These are phyloP conservation scores for Caracal caracal DNA, from an alignment of 2,113 vertebrate genomes.

Conservation along the genomic window DNA sequence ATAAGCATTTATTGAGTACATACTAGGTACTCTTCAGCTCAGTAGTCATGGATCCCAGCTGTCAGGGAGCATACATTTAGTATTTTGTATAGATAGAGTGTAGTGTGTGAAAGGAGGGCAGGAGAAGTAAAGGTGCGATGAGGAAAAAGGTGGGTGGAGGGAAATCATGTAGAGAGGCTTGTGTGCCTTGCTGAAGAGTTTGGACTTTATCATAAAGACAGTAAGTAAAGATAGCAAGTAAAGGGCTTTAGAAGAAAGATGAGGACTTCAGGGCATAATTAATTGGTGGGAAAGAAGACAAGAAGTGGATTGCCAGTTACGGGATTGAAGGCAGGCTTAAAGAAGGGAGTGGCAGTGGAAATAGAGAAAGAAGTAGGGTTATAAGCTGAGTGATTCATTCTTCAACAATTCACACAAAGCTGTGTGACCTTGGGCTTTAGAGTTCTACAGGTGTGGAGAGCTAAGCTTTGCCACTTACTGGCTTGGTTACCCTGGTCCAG, in stretches of 20 bases:
- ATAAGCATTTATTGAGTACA: neutral
- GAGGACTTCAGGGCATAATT: too few species aligned
- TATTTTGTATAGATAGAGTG: neutral
- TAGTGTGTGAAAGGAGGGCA: neutral
- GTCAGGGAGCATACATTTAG: neutral
- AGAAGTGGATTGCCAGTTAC: neutral
- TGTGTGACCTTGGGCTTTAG: neutral
- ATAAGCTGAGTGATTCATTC: neutral
- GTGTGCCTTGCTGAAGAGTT: neutral
- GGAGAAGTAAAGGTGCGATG: neutral
- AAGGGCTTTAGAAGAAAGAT: neutral
- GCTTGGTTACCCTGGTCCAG: neutral
- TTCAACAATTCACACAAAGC: neutral
- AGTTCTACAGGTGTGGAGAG: neutral
- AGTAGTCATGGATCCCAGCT: neutral
- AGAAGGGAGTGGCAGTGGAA: neutral
- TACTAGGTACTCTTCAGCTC: neutral
- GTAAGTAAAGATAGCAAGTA: neutral
- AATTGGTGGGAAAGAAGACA: too few species aligned
- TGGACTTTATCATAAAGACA: neutral
- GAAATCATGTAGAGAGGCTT: neutral
- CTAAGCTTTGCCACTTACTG: neutral
- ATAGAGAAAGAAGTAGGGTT: neutral
- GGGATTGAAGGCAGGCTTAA: neutral
- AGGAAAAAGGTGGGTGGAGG: neutral